A percentile compares a stretch with the other conserved stretches of the same genome.
These are phyloP conservation scores for Philereme transversata DNA, from an alignment of 2,888 invertebrate genomes.

Conservation along the genomic window DNA sequence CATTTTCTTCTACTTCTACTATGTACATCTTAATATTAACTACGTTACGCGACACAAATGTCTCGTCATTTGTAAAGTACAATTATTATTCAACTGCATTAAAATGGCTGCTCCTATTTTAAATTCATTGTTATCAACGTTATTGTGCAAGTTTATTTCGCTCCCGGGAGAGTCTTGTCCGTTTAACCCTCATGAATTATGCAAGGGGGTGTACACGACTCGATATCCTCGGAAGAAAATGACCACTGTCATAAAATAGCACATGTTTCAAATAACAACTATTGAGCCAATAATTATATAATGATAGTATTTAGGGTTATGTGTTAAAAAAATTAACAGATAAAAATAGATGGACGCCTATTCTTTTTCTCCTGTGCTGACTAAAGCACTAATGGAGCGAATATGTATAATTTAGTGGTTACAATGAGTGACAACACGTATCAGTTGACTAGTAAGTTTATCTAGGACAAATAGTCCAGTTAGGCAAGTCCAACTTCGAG, in stretches of 20 bases:
- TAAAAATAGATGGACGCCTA: too few relatives aligned
- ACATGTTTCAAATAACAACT: constrained; percentile 40
- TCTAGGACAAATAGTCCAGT: too few relatives aligned
- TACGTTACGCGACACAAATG: too few relatives aligned
- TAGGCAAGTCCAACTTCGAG: too few relatives aligned
- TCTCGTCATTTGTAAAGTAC: background rate
- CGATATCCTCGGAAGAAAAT: constrained; percentile 52
- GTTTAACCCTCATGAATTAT: constrained; percentile 65
- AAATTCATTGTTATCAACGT: constrained; percentile 55
- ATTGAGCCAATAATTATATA: background rate
- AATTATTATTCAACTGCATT: constrained; percentile 8
- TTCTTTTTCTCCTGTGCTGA: too few relatives aligned
- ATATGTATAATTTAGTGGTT: too few relatives aligned
- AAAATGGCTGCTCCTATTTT: constrained; percentile 29
- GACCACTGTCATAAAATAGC: constrained; percentile 49
- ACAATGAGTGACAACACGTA: too few relatives aligned
- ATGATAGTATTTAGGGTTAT: background rate
- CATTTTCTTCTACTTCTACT: too few relatives aligned
- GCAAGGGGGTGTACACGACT: constrained; percentile 54
- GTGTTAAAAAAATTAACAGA: too few relatives aligned
- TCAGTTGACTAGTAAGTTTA: too few relatives aligned
- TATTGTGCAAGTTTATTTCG: constrained; percentile 53
- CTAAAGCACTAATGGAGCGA: too few relatives aligned
- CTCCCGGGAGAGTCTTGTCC: constrained; percentile 52
- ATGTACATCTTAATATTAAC: too few relatives aligned